phyloP scores from a whole-genome alignment of 2,888 invertebrate genomes.

The Noctua pronuba region DNA sequence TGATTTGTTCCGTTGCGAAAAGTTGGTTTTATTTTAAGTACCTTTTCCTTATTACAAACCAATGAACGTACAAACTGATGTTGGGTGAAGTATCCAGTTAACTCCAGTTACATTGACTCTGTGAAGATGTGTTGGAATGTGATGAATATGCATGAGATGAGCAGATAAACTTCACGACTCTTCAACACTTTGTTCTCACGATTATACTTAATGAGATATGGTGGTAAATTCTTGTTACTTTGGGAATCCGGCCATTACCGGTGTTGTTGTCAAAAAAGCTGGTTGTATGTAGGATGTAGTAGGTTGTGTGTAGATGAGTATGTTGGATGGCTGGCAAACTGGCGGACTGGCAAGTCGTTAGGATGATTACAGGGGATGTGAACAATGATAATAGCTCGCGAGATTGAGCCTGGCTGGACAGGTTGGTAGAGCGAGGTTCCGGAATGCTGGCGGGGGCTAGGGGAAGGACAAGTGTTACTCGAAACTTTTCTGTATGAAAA shows the following conservation, averaged over 20 bases:
- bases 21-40: neutral
- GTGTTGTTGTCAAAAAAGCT: constrained; percentile 50
- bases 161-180: neutral
- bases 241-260: constrained; percentile 58
- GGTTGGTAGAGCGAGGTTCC: neutral
- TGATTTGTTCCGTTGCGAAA: neutral
- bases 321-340: constrained; percentile 11
- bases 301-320: too few species aligned
- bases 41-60: neutral
- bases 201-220: constrained; percentile 36
- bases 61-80: neutral
- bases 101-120: neutral
- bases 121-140: constrained; percentile 26
- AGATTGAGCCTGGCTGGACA: neutral
- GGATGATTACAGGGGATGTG: constrained; percentile 38
- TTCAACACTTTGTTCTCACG: constrained; percentile 27
- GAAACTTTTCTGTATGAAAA: neutral
- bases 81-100: constrained; percentile 3
- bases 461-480: neutral
- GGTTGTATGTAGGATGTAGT: too few species aligned
- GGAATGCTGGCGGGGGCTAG: neutral
- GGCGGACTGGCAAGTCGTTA: constrained; percentile 36
- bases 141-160: constrained; percentile 36
- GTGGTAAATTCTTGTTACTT: constrained; percentile 47
- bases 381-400: constrained; percentile 11